Evolutionary conservation across 2,888 invertebrate genomes (phyloP), one percentile per base, ranked within the genome.

Genomic region (Ditula angustiorana): DNA sequence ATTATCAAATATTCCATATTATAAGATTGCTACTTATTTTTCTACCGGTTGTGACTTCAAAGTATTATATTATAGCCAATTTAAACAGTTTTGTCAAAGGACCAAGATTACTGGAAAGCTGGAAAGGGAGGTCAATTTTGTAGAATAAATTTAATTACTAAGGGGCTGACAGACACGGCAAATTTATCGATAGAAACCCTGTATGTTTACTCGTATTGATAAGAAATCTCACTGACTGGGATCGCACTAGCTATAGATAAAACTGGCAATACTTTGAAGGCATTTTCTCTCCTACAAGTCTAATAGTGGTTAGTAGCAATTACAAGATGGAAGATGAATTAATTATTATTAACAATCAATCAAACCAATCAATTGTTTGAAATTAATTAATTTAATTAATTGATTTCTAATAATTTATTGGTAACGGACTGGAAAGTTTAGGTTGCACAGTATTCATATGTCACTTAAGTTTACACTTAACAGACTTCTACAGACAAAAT

Each of bases 1-100:
- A 16, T 16, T 10, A 50, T 11, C 16, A 30, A 50, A 50, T 49
- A 49, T 8, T 24, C 19, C 8, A 41, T 16, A 30, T 8, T 41
- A 2, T 49, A 16, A 61, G 35, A 35, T 55, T 61, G 55, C 26
- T 61, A 37, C 19, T 47, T 55, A 55, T 55, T 41, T 55, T 55
- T 35, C 35, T 19, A 33, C 46, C 30, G 61, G 61, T 55, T 55
- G 61, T 55, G 47, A 16, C 37, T 37, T 47, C 10, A 28, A 37
- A 47, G 23, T 41, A 41, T 61, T 56, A 55, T 47, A 47, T 55
- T 41, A 41, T 28, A 21, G 21, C 13, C 41, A 60, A 50, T 60
- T 50, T 60, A 13, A 28, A 50, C 49, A 28, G 10, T 24, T 37
- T 55, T 26, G 41, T 26, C 26, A n/a, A 55, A 37, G n/a, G 41